phyloP scores from a whole-genome alignment of 2,797 vertebrate species.

The Schizopygopsis pylzovi region DNA sequence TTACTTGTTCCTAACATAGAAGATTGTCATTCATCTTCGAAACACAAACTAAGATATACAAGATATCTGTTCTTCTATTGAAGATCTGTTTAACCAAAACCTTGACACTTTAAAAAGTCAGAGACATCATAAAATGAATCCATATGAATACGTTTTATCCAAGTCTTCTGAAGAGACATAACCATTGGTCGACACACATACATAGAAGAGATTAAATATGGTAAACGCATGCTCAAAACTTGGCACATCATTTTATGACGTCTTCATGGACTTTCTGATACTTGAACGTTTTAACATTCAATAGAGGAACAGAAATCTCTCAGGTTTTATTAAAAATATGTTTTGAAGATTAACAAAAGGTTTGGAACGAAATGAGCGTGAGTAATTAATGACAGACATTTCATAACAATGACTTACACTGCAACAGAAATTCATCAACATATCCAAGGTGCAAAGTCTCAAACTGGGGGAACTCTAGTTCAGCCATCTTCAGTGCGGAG shows the following conservation, averaged over 20 bases:
- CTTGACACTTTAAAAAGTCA: not conserved
- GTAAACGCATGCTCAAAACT: not conserved
- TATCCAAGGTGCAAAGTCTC: slow-evolving; percentile 98
- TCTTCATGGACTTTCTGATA: not conserved
- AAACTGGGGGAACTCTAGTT: slow-evolving; percentile 98
- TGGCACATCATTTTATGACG: not conserved
- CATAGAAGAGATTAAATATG: not conserved
- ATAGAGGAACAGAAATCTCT: not conserved
- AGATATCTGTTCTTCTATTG: not conserved
- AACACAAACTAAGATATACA: not conserved
- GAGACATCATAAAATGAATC: not conserved
- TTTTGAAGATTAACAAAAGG: not conserved
- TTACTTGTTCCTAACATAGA: too few species aligned
- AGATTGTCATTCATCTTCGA: not conserved
- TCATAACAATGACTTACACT: slow-evolving; percentile 83
- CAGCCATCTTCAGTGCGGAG: slow-evolving; percentile 98
- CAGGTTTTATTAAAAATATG: not conserved
- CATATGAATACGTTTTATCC: not conserved
- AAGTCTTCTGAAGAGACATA: not conserved
- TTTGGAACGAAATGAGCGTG: not conserved
- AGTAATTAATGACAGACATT: not conserved
- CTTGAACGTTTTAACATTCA: not conserved
- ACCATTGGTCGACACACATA: not conserved
- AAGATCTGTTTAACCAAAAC: not conserved
- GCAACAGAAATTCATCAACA: slow-evolving; percentile 96